These are phyloP conservation scores for Eurystomus glaucurus DNA, from an alignment of 2,797 vertebrate genomes.

Conservation along the genomic window DNA sequence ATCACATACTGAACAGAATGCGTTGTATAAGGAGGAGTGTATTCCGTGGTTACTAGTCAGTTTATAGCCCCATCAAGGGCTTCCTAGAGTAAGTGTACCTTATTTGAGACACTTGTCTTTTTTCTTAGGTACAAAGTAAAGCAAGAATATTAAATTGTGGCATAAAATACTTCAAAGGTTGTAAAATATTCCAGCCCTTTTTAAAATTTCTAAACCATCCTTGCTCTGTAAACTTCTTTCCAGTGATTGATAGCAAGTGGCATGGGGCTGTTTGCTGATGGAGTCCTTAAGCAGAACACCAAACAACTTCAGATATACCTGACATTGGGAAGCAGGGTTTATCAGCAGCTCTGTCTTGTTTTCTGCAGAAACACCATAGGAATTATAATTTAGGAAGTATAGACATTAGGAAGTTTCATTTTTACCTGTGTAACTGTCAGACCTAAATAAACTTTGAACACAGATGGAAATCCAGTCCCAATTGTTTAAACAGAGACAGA, in stretches of 20 bases:
- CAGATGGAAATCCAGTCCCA: neutral
- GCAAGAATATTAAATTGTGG: neutral
- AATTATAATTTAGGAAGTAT: neutral
- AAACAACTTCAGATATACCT: constrained; percentile 2
- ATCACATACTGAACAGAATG: neutral
- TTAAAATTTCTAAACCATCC: neutral
- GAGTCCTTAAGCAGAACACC: neutral
- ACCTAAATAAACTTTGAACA: neutral
- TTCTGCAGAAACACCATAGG: neutral
- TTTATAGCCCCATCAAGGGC: neutral
- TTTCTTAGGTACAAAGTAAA: neutral
- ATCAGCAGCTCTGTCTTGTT: constrained; percentile 36
- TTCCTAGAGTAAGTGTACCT: neutral
- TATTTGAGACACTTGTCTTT: neutral
- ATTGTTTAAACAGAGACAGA: neutral
- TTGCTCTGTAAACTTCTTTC: neutral
- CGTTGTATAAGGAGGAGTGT: neutral
- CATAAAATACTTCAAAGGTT: neutral
- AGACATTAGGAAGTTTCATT: neutral
- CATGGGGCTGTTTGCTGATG: neutral
- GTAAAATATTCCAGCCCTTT: neutral
- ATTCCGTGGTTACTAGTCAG: neutral
- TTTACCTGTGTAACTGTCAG: neutral
- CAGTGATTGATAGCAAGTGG: constrained; percentile 13
- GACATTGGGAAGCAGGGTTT: constrained; percentile 5